Conservation (phyloP, 2,113 vertebrate genomes). For the Anser brachyrhynchus region DNA sequence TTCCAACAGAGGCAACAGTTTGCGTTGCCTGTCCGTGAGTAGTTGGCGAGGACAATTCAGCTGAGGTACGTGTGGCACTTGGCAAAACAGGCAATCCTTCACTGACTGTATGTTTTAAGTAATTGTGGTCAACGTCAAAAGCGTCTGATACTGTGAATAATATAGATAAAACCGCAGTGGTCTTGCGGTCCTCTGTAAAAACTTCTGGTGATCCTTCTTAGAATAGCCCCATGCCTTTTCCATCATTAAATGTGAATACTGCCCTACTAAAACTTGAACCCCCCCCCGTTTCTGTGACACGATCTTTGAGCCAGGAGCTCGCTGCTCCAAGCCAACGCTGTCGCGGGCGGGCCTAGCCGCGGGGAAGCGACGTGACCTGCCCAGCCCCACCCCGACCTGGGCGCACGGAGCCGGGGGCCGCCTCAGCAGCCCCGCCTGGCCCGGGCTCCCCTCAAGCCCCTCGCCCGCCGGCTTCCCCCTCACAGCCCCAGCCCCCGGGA, state of each 20-base stretch:
- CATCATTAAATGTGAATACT: too few species aligned
- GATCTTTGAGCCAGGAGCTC: fast-evolving
- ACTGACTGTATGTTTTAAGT: fast-evolving
- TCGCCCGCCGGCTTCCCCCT: neutral
- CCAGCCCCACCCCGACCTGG: too few species aligned
- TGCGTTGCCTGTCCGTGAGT: neutral
- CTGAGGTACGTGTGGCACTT: neutral
- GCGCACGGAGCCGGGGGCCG: too few species aligned
- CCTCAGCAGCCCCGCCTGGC: too few species aligned
- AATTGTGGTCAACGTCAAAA: neutral
- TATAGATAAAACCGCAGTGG: fast-evolving
- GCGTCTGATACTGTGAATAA: neutral
- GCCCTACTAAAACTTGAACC: too few species aligned
- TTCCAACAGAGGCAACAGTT: neutral
- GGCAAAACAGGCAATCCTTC: neutral
- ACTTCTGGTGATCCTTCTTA: neutral
- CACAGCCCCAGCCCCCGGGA: neutral
- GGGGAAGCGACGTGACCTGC: neutral
- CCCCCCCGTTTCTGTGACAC: too few species aligned
- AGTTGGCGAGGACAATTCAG: neutral
- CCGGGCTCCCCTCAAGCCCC: too few species aligned
- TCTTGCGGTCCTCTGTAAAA: neutral
- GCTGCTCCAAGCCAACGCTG: fast-evolving
- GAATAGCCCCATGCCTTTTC: neutral
- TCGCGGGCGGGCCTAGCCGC: fast-evolving